Evolutionary conservation across 2,797 vertebrate species (phyloP), one percentile per base, ranked within the genome.

Genomic region (Monodelphis domestica): DNA sequence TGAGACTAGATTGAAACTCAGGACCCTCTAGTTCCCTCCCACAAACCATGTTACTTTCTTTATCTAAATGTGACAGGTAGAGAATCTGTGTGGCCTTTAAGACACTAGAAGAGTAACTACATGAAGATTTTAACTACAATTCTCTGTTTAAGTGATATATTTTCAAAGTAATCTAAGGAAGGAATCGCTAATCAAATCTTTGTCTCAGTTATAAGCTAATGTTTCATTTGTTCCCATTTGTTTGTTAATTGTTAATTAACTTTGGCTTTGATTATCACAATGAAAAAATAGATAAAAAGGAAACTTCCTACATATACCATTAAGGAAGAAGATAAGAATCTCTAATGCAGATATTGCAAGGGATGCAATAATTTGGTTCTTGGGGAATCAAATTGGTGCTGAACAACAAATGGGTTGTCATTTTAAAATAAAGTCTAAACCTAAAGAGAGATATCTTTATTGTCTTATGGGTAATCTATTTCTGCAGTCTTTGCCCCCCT

Each of bases 71-170:
- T 89, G 70, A 10, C 59, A 21, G 59, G 1, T 26, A 55, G 2
- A 88, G 93, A 94, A 91, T 94, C 26, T 5, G 59, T 53, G 53
- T 55, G 91, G 90, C 54, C 55, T 90, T 92, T 0, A 12, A 93
- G 94, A 91, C 59, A 84, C 29, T 95, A 95, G 33, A 70, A 88
- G 52, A 91, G 50, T 87, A 55, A 28, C 33, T 5, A 52, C 17
- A 12, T 59, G 63, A 50, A 93, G 30, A 54, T 45, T 56, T 30
- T 94, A 92, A 90, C 9, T 89, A 11, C 14, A 87, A 52, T 89
- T 29, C 54, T 96, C 10, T 53, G 93, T 89, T 95, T 45, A 84
- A 96, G 92, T 52, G 33, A 51, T 15, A 33, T 92, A 5, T 15
- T 51, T 38, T 87, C 55, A 54, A 91, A 95, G 94, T 29, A 89